A percentile compares a stretch with the other conserved stretches of the same genome.
phyloP scores from a whole-genome alignment of 2,797 vertebrate species.

The Cottoperca gobio region DNA sequence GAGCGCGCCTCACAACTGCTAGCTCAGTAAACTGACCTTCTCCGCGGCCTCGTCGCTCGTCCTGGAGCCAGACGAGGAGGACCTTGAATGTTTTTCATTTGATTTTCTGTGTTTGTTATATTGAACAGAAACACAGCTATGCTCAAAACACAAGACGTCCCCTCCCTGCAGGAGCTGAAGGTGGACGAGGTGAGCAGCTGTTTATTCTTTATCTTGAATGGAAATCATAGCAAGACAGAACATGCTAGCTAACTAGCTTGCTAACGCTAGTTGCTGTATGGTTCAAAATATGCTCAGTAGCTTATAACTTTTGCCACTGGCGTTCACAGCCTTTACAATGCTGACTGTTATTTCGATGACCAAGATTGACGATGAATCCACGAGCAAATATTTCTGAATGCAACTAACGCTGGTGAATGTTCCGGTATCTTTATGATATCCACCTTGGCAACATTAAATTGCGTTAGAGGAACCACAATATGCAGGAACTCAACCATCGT shows the following conservation, averaged over 20 bases:
- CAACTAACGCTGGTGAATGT: background rate
- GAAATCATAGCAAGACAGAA: background rate
- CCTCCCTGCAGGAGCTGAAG: conserved; percentile 88
- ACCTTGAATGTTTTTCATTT: conserved; percentile 71
- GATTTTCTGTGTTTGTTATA: conserved; percentile 22
- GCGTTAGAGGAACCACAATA: background rate
- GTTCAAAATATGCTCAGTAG: background rate
- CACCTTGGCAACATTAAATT: too few relatives aligned
- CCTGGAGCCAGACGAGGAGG: conserved; percentile 72
- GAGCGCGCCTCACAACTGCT: conserved; percentile 45
- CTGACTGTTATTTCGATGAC: background rate
- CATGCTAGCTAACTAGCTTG: conserved; percentile 53
- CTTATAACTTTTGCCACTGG: background rate
- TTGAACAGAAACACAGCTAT: conserved; percentile 74
- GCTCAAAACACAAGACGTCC: conserved; percentile 85
- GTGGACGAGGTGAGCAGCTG: conserved; percentile 90
- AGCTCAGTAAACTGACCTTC: conserved; percentile 84
- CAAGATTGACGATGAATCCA: rapidly evolving
- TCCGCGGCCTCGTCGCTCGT: conserved; percentile 62
- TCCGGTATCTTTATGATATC: background rate
- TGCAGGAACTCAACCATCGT: rapidly evolving
- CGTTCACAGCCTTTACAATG: background rate
- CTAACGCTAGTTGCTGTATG: conserved; percentile 35
- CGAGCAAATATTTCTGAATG: background rate
- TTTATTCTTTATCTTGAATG: background rate